Evolutionary conservation across 2,797 vertebrate genomes (phyloP), one percentile per base, ranked within the genome.

Genomic region (Manis pentadactyla): DNA sequence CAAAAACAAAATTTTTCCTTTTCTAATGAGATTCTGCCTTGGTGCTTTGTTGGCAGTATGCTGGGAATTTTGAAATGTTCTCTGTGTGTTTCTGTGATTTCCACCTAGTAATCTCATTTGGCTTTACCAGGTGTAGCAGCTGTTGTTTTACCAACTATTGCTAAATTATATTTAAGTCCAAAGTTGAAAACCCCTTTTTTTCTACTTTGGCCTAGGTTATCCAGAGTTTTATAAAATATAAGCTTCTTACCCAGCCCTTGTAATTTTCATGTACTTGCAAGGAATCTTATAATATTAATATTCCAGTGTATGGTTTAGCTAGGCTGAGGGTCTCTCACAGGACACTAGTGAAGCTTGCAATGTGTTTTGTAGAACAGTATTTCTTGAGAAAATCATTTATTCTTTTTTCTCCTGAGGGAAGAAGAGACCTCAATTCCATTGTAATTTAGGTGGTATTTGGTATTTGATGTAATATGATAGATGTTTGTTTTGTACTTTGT

Each of bases 61-160:
- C 31, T 96, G 93, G 57, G 85, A 93, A 97, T 96, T 97, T 97
- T 94, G 90, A 71, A 87, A 87, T 89, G 79, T 91, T 93, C 51
- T 87, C 90, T 87, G 90, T 84, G 12, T 95, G 59, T 94, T 94
- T 98, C 82, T 96, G 57, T 92, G 94, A 77, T 96, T 97, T 97
- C 94, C 92, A 57, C 95, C 94, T 96, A 93, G 90, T 97, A 96
- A 97, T 94, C 66, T 97, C 31, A 83, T 57, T 97, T 98, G 89
- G 92, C 77, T 91, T 96, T 98, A 84, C 94, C 95, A 94, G 51
- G 97, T 34, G 77, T 81, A 92, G 46, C 83, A 93, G 96, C 92
- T 98, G 93, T 86, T 97, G 61, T 92, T 94, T 93, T 74, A 64
- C 77, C 49, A 2, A 39, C 87, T 95, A 82, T 81, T 82, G 88